Conservation (phyloP, 1,140 invertebrate species). For the Drosophila yakuba region DNA sequence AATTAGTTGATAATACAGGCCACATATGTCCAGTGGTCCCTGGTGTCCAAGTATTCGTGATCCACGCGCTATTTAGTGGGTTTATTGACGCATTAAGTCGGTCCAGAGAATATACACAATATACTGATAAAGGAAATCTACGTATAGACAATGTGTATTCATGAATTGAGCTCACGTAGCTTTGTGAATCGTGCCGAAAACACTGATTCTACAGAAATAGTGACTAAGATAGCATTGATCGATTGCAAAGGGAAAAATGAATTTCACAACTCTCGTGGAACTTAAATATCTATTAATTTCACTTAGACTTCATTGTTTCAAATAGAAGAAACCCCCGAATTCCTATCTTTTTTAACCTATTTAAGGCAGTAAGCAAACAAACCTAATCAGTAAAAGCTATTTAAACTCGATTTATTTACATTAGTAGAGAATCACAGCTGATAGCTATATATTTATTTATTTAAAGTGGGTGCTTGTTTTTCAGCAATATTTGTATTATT, state of each 20-base stretch:
- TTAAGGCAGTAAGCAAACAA: neutral
- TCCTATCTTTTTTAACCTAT: neutral
- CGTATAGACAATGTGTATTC: constrained; percentile 6
- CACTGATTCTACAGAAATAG: constrained; percentile 12
- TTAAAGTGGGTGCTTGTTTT: neutral
- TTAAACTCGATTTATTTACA: constrained; percentile 1
- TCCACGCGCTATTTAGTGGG: constrained; percentile 16
- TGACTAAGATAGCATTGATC: constrained; percentile 4
- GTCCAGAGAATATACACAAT: neutral
- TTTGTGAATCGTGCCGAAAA: constrained; percentile 10
- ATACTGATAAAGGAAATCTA: constrained; percentile 12
- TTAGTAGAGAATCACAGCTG: neutral
- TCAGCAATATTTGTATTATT: constrained; percentile 23
- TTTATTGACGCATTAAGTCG: constrained; percentile 32
- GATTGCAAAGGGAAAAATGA: neutral
- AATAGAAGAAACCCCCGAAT: neutral
- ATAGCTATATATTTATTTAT: neutral
- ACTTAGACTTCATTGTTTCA: neutral
- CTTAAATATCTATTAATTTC: neutral
- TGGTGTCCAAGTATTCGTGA: constrained; percentile 16
- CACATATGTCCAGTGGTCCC: constrained; percentile 1
- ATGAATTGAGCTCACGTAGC: constrained; percentile 16
- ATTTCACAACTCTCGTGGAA: neutral
- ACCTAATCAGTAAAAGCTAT: neutral
- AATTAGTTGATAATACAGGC: constrained; percentile 53